Percentiles rank a stretch among this genome's conserved stretches.
phyloP scores from a whole-genome alignment of 1,140 invertebrate genomes.

The Caerostris extrusa region DNA sequence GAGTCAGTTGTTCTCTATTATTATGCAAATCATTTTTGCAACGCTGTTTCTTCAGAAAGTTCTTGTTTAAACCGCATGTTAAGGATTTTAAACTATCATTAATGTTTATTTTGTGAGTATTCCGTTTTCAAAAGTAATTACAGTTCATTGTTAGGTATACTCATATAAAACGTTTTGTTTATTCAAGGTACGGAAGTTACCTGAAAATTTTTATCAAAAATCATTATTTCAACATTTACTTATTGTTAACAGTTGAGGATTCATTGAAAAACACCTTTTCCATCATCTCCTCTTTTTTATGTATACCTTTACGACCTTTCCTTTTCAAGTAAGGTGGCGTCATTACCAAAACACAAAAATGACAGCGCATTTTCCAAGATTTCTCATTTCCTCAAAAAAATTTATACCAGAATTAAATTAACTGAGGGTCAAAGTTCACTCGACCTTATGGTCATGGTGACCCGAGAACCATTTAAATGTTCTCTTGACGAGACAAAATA shows the following conservation, averaged over 20 bases:
- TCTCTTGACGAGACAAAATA: background rate
- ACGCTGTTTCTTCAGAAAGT: too few relatives aligned
- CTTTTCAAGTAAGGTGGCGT: background rate
- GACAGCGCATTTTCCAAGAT: background rate
- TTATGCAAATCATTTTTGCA: too few relatives aligned
- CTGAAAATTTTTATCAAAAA: background rate
- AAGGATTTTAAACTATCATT: background rate
- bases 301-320: background rate
- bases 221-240: background rate
- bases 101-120: background rate
- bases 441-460: background rate
- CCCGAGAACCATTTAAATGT: background rate
- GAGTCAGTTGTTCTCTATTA: too few relatives aligned
- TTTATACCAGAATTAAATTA: slow-evolving; percentile 28
- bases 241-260: background rate
- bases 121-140: background rate
- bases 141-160: background rate
- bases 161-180: background rate
- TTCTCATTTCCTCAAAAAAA: background rate
- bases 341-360: background rate
- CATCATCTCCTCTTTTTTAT: slow-evolving; percentile 1
- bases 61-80: background rate
- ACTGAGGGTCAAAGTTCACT: slow-evolving; percentile 5
- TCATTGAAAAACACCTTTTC: background rate
- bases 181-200: background rate